phyloP scores from a whole-genome alignment of 2,888 invertebrate species.

The Erebia aethiops region DNA sequence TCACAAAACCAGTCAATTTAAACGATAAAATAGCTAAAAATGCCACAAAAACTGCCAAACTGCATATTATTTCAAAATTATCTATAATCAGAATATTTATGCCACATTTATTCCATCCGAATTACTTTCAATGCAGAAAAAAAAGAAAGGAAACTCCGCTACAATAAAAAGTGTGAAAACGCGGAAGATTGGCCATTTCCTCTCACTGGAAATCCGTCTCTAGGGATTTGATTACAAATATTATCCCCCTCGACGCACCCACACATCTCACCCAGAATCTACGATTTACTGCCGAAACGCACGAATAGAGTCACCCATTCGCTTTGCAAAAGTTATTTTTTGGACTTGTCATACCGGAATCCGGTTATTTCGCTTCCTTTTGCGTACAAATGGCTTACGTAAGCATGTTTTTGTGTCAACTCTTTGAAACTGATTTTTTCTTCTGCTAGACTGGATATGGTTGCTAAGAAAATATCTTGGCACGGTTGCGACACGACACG shows the following conservation, averaged over 20 bases:
- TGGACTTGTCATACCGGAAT: background rate
- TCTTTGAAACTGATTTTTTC: too few species aligned
- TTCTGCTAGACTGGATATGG: too few species aligned
- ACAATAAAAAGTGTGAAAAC: background rate
- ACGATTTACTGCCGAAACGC: background rate
- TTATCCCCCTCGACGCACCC: background rate
- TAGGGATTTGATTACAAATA: slow-evolving; percentile 17
- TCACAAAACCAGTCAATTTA: too few species aligned
- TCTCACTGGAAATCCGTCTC: background rate
- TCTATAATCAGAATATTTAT: background rate
- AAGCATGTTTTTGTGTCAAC: too few species aligned
- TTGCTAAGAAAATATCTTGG: too few species aligned
- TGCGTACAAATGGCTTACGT: too few species aligned
- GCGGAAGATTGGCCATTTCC: background rate
- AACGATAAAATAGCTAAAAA: too few species aligned
- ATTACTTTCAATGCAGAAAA: background rate
- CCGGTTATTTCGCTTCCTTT: too few species aligned
- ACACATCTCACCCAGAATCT: slow-evolving; percentile 3
- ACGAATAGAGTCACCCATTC: background rate
- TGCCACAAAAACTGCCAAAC: too few species aligned
- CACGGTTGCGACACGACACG: too few species aligned
- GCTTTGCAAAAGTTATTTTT: background rate
- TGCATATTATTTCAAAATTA: background rate
- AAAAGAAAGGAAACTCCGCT: background rate
- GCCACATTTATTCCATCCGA: background rate